Percentiles rank a stretch among this genome's conserved stretches.
These are phyloP conservation scores for Timema cristinae DNA, from an alignment of 2,888 invertebrate species.

Conservation along the genomic window DNA sequence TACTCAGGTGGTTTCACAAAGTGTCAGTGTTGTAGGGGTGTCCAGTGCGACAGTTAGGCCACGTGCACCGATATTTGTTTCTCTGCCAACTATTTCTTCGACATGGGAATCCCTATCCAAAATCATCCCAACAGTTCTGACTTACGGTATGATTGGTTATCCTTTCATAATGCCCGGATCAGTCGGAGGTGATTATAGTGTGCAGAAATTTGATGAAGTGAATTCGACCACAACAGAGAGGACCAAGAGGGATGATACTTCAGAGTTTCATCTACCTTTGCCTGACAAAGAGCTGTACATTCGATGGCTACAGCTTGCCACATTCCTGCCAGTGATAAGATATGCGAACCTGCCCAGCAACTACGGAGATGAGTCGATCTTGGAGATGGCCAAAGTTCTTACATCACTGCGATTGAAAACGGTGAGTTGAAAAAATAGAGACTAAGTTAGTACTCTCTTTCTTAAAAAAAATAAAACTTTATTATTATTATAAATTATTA, in stretches of 20 bases:
- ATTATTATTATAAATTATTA: slow-evolving; percentile 12
- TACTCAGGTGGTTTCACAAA: slow-evolving; percentile 57
- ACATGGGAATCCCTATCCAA: slow-evolving; percentile 81
- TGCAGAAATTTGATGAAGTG: slow-evolving; percentile 43
- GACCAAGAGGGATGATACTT: slow-evolving; percentile 17
- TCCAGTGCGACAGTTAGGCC: slow-evolving; percentile 80
- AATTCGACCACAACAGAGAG: slow-evolving; percentile 17
- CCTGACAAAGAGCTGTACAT: slow-evolving; percentile 81
- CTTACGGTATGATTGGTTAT: slow-evolving; percentile 86
- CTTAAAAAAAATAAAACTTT: too few species aligned
- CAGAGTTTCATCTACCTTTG: slow-evolving; percentile 40
- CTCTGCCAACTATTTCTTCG: slow-evolving; percentile 79
- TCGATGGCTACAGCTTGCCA: slow-evolving; percentile 86
- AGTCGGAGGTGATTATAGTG: slow-evolving; percentile 82
- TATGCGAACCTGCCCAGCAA: slow-evolving; percentile 87
- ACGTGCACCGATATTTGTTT: slow-evolving; percentile 78
- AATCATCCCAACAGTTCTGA: slow-evolving; percentile 82
- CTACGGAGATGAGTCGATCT: slow-evolving; percentile 73
- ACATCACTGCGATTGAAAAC: slow-evolving; percentile 69
- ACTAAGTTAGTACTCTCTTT: neutral
- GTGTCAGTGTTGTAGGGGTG: slow-evolving; percentile 66
- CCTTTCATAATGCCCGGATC: slow-evolving; percentile 92
- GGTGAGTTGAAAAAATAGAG: slow-evolving; percentile 46
- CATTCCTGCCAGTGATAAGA: slow-evolving; percentile 87
- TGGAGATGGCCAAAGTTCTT: slow-evolving; percentile 72